Evolutionary conservation across 2,113 vertebrate species (phyloP).

Genomic region (Stegostoma tigrinum): DNA sequence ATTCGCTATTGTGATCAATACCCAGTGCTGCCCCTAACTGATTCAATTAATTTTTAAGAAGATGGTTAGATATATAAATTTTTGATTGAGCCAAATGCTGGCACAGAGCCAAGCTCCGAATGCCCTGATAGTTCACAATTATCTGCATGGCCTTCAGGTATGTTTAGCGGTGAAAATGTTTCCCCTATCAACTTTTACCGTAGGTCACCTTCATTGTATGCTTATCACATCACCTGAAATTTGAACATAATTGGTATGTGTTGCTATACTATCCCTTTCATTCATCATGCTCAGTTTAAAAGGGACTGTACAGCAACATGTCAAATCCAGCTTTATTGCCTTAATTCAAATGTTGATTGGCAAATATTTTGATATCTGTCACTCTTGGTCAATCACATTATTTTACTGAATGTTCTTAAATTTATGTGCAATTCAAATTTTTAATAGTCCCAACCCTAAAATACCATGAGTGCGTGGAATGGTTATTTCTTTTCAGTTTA

Average conservation of each 20-base stretch:
- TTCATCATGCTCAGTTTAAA: conserved; percentile 23
- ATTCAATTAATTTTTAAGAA: conserved; percentile 53
- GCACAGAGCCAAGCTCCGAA: conserved; percentile 36
- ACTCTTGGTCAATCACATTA: background rate
- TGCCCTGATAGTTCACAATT: conserved; percentile 48
- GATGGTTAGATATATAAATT: conserved; percentile 48
- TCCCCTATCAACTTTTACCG: conserved; percentile 38
- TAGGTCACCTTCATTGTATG: conserved; percentile 43
- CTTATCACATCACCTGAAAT: background rate
- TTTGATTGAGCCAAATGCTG: conserved; percentile 43
- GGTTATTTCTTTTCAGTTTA: background rate
- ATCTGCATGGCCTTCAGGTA: conserved; percentile 37
- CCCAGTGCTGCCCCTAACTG: conserved; percentile 45
- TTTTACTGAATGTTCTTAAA: background rate
- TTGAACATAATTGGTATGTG: conserved; percentile 7
- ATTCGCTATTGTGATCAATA: conserved; percentile 49
- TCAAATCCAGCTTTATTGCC: background rate
- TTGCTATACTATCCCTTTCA: background rate
- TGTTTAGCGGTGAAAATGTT: conserved; percentile 18
- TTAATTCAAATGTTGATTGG: background rate
- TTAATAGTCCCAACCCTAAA: background rate
- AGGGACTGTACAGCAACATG: background rate
- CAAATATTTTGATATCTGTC: background rate
- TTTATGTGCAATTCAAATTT: background rate
- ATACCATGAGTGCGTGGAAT: background rate